Evolutionary conservation across 2,888 invertebrate species (phyloP).

Genomic region (Cryptocheilus praepositus): DNA sequence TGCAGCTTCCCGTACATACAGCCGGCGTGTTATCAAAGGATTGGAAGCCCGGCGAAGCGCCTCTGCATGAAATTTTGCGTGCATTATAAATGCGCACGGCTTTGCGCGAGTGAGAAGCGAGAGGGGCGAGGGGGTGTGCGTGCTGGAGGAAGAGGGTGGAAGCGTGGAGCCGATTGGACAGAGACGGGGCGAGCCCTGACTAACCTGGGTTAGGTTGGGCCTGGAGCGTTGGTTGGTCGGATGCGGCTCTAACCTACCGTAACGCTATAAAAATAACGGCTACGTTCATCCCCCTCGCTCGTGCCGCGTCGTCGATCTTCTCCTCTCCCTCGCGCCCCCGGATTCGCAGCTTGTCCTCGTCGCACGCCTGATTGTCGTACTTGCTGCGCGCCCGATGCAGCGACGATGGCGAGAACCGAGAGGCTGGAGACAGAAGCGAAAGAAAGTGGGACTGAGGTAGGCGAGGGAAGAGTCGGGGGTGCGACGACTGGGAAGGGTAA

Average conservation of each 20-base stretch:
- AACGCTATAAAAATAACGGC: slow-evolving; percentile 72
- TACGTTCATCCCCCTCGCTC: slow-evolving; percentile 49
- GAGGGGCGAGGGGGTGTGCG: slow-evolving; percentile 9
- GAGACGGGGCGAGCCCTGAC: slow-evolving; percentile 47
- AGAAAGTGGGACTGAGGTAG: slow-evolving; percentile 4
- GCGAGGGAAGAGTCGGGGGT: background rate
- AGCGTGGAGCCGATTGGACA: slow-evolving; percentile 30
- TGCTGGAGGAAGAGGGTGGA: slow-evolving; percentile 4
- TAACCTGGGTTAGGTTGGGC: slow-evolving; percentile 64
- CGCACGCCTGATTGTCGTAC: slow-evolving; percentile 31
- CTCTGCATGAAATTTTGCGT: slow-evolving; percentile 73
- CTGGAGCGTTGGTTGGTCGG: slow-evolving; percentile 61
- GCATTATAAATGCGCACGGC: slow-evolving; percentile 69
- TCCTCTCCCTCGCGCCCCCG: slow-evolving; percentile 16
- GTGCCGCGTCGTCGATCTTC: slow-evolving; percentile 1
- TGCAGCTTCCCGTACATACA: slow-evolving; percentile 29
- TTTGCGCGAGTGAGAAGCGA: slow-evolving; percentile 32
- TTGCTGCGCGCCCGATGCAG: slow-evolving; percentile 45
- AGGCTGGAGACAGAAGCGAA: background rate
- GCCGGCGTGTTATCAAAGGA: slow-evolving; percentile 69
- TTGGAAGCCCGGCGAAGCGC: slow-evolving; percentile 63
- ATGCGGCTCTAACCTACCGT: slow-evolving; percentile 71
- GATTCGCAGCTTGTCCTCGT: slow-evolving; percentile 11
- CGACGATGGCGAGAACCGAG: background rate
- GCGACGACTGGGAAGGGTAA: background rate